Conservation (phyloP, 2,797 vertebrate genomes). For the Enteromius argenteus region DNA sequence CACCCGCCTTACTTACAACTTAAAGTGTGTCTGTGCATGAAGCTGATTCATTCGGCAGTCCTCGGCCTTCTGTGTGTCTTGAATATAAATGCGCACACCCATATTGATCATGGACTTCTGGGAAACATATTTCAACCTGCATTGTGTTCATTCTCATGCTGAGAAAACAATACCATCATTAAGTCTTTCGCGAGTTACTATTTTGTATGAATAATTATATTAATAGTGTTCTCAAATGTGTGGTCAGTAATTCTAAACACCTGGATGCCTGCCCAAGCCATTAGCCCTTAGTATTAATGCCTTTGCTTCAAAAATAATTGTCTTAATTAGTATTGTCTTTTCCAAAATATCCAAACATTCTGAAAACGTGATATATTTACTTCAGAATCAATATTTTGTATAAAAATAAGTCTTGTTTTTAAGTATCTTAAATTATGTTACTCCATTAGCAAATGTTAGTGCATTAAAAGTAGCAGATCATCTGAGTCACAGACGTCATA, state of each 20-base stretch:
- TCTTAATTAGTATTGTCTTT: neutral
- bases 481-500: neutral
- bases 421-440: neutral
- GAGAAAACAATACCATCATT: constrained; percentile 4
- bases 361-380: neutral
- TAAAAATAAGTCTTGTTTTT: neutral
- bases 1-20: constrained; percentile 2
- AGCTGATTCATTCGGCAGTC: constrained; percentile 38
- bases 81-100: constrained; percentile 39
- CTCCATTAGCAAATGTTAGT: neutral
- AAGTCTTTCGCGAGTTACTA: neutral
- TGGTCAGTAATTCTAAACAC: neutral
- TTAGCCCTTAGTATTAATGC: neutral
- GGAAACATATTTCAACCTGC: constrained; percentile 35
- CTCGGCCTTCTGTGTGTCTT: constrained; percentile 49
- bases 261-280: neutral
- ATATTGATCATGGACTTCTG: constrained; percentile 1
- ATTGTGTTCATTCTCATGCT: neutral
- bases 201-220: constrained; percentile 16
- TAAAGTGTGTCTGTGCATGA: constrained; percentile 31
- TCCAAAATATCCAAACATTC: neutral
- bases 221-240: constrained; percentile 4
- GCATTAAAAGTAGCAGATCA: neutral
- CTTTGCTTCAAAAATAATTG: neutral
- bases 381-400: neutral